A percentile compares a stretch with the other conserved stretches of the same genome.
Conservation (phyloP, 2,113 vertebrate genomes). For the Rhinichthys klamathensis region DNA sequence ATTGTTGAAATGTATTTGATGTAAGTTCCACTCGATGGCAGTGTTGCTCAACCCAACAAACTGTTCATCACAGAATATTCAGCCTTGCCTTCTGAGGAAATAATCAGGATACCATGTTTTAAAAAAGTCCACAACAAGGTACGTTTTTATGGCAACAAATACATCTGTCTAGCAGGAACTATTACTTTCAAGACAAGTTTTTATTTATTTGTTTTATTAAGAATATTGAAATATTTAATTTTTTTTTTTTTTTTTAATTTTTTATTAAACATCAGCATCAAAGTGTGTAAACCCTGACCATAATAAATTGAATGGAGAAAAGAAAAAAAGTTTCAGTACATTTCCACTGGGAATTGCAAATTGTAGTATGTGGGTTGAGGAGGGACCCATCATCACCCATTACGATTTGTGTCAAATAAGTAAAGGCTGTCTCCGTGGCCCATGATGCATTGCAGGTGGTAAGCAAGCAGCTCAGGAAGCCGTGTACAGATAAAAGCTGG, state of each 20-base stretch:
- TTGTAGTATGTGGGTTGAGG: conserved; percentile 22
- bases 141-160: background rate
- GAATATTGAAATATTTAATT: background rate
- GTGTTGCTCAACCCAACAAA: conserved; percentile 58
- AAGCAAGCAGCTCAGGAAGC: conserved; percentile 71
- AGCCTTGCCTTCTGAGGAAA: background rate
- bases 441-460: conserved; percentile 65
- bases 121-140: background rate
- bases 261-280: too few relatives aligned
- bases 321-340: conserved; percentile 1
- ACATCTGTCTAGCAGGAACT: background rate
- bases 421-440: conserved; percentile 36
- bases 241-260: background rate
- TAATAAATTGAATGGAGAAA: background rate
- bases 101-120: background rate
- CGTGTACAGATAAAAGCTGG: conserved; percentile 69
- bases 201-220: too few relatives aligned
- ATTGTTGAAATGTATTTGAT: conserved; percentile 38
- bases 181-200: background rate
- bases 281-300: background rate
- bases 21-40: conserved; percentile 68
- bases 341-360: conserved; percentile 28
- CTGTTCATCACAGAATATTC: background rate
- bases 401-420: conserved; percentile 36
- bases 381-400: conserved; percentile 27